Evolutionary conservation across 2,888 invertebrate genomes (phyloP).

Genomic region (Nomada goodeniana): DNA sequence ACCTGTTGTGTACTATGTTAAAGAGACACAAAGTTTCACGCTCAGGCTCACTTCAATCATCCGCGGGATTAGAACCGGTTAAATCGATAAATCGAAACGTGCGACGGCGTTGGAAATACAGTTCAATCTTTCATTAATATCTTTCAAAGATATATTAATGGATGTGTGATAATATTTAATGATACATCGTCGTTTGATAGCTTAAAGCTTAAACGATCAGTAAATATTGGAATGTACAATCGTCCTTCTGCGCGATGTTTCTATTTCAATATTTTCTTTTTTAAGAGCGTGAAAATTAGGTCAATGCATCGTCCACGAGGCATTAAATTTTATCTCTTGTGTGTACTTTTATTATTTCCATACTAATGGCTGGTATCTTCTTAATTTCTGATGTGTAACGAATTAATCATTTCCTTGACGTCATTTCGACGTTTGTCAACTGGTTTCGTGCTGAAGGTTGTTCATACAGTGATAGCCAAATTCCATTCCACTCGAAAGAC

Average conservation of each 20-base stretch:
- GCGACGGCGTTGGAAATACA: conserved; percentile 8
- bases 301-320: conserved; percentile 7
- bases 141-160: conserved; percentile 6
- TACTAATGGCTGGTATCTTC: background rate
- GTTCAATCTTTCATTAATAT: conserved; percentile 26
- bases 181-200: background rate
- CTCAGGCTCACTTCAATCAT: conserved; percentile 58
- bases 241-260: background rate
- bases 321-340: conserved; percentile 18
- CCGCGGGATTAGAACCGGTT: conserved; percentile 52
- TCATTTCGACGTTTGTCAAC: conserved; percentile 21
- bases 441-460: conserved; percentile 26
- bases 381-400: conserved; percentile 15
- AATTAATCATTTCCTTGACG: conserved; percentile 28
- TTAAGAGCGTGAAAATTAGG: conserved; percentile 16
- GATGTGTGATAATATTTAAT: background rate
- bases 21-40: conserved; percentile 63
- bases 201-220: background rate
- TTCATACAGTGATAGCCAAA: conserved; percentile 15
- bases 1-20: conserved; percentile 64
- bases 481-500: conserved; percentile 4
- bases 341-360: background rate
- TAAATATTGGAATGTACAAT: background rate
- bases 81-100: conserved; percentile 57
- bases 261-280: background rate